Evolutionary conservation across 2,888 invertebrate genomes (phyloP).

Genomic region (Parasteatoda lunata): DNA sequence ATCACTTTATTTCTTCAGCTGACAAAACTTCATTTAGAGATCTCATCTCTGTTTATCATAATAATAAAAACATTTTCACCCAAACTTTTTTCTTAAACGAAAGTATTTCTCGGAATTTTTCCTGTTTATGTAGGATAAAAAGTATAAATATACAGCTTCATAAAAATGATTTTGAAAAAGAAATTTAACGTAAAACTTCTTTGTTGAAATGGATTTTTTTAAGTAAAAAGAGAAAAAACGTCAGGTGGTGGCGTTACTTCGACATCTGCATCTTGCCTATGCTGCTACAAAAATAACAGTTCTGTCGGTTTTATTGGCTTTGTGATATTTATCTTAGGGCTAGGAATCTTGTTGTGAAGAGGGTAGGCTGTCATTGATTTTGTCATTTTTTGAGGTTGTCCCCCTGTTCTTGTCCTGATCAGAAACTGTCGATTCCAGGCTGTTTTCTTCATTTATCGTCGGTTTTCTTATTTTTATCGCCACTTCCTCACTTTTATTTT

Average conservation of each 20-base stretch:
- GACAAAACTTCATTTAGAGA: neutral
- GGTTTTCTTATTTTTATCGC: slow-evolving; percentile 1
- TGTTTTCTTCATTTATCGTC: slow-evolving; percentile 18
- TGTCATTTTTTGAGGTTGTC: slow-evolving; percentile 16
- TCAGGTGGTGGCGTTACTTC: slow-evolving; percentile 17
- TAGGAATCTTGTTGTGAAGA: slow-evolving; percentile 3
- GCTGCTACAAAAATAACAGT: slow-evolving; percentile 26
- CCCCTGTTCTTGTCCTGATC: slow-evolving; percentile 17
- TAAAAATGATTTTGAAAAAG: neutral
- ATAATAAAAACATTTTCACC: neutral
- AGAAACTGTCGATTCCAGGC: slow-evolving; percentile 14
- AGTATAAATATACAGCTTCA: neutral
- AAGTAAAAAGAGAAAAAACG: neutral
- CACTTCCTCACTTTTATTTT: neutral
- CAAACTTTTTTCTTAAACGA: neutral
- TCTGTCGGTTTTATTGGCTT: slow-evolving; percentile 59
- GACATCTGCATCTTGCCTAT: slow-evolving; percentile 20
- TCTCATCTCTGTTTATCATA: neutral
- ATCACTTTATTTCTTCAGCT: too few relatives aligned
- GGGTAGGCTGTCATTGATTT: slow-evolving; percentile 52
- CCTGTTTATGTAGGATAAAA: neutral
- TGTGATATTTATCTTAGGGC: slow-evolving; percentile 48
- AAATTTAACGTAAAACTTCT: neutral
- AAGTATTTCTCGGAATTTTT: neutral
- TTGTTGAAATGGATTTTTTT: neutral